Evolutionary conservation across 2,888 invertebrate species (phyloP).

Genomic region (Rhagonycha fulva): DNA sequence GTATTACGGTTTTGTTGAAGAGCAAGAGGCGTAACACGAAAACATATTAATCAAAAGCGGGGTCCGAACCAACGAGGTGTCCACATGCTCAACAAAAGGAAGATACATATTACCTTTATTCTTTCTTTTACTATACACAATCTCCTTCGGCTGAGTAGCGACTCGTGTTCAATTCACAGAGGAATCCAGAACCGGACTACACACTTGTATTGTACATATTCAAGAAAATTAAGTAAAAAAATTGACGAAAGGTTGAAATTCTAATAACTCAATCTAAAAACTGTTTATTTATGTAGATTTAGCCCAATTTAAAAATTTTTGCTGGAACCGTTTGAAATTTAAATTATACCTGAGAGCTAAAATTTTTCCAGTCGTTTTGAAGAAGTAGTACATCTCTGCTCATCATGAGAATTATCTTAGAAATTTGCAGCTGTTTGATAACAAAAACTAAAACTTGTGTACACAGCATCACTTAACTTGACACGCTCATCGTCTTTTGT

Average conservation of each 20-base stretch:
- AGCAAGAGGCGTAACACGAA: constrained; percentile 42
- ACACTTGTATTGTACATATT: not conserved
- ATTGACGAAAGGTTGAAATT: not conserved
- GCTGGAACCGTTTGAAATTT: not conserved
- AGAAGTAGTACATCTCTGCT: constrained; percentile 10
- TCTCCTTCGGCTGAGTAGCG: constrained; percentile 15
- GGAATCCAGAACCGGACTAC: constrained; percentile 22
- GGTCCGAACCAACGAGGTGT: constrained; percentile 44
- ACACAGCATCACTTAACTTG: constrained; percentile 41
- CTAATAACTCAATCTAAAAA: not conserved
- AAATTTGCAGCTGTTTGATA: constrained; percentile 32
- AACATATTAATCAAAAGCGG: constrained; percentile 47
- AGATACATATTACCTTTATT: constrained; percentile 43
- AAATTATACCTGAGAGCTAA: not conserved
- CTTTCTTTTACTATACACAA: constrained; percentile 28
- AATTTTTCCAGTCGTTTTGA: not conserved
- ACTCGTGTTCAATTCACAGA: constrained; percentile 27
- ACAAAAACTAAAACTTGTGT: constrained; percentile 40
- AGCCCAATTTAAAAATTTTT: not conserved
- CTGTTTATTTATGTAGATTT: not conserved
- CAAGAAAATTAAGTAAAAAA: not conserved
- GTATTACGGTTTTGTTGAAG: constrained; percentile 10
- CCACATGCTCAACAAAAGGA: constrained; percentile 45
- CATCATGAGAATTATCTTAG: constrained; percentile 30
- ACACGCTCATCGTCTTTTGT: constrained; percentile 32